Conservation (phyloP, 30 jellyfish, hydroid and myxozoan species). For the Catostylus mosaicus region DNA sequence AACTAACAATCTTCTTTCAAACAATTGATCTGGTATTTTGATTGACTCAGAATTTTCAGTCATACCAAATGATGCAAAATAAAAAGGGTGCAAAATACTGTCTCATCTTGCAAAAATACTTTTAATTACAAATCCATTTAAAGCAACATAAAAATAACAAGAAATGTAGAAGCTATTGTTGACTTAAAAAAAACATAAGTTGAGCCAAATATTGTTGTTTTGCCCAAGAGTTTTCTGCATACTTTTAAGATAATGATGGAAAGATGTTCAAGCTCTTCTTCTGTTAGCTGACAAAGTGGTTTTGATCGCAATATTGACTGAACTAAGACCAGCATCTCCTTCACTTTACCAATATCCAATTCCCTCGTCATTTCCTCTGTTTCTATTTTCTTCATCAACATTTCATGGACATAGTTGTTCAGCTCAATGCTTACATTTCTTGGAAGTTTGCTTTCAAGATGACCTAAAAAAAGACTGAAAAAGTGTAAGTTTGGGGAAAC, state of each 20-base stretch:
- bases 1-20: too few species aligned
- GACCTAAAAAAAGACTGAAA: conserved; percentile 30
- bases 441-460: conserved; percentile 26
- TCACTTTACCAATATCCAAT: conserved; percentile 44
- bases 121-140: too few species aligned
- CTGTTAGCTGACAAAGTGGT: conserved; percentile 42
- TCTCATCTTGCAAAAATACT: too few species aligned
- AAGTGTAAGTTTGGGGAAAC: not conserved
- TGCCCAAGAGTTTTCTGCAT: too few species aligned
- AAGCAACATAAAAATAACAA: too few species aligned
- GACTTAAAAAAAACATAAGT: too few species aligned
- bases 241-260: conserved; percentile 39
- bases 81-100: too few species aligned
- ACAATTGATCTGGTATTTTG: too few species aligned
- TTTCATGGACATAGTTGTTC: conserved; percentile 19
- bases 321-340: conserved; percentile 20
- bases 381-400: not conserved
- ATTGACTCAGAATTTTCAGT: too few species aligned
- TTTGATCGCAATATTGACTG: conserved; percentile 33
- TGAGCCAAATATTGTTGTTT: too few species aligned
- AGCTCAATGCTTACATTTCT: conserved; percentile 18
- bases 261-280: conserved; percentile 41
- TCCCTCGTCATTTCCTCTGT: not conserved
- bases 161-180: too few species aligned
- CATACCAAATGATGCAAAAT: too few species aligned